Base-by-base conservation (phyloP, 1,140 invertebrate genomes). In the Drosophila elegans region DNA sequence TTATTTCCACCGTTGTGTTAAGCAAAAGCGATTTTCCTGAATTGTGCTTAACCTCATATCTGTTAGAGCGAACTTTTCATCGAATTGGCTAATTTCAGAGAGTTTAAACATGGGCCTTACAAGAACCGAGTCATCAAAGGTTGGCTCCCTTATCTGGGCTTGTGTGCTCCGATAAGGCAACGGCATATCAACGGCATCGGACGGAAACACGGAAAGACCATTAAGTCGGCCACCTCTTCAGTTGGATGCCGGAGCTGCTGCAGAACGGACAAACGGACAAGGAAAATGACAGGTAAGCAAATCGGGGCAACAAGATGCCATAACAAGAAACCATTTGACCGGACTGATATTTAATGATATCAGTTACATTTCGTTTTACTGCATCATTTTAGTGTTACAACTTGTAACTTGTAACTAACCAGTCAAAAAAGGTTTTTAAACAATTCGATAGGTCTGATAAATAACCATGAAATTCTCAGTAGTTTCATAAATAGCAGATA, bases 161-260 rank as follows among this genome's bases (percentile, higher is more conserved):
- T 21, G 32, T 52, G 27, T 16, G 48, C 21, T 56, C 32, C 29
- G 96, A 90, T 96, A 96, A 94, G 91, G 91, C 96, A 29, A 46
- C 16, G 16, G 16, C 16, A 21, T 66, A 68, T 68, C 60, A n/a
- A 9, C n/a, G 3, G 21, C 29, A 12, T 11, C 29, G 34, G 95
- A 76, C 93, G 94, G 2, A 95, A 94, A 64, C 95, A 96, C 71
- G 93, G 93, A 96, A 94, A 78, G 94, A 93, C 21, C 94, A 95
- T 9, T 91, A 93, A 91, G 95, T 38, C 21, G 48, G 11, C 9
- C 38, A 16, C 9, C 29, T 42, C 7, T 38, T 45, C 64, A 68
- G 38, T 68, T 12, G 41, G 3, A 66, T 10, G 61, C 4, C 38
- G 6, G 11, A 66, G 61, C 48, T 53, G 25, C 38, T 25, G 5